A percentile compares a stretch with the other conserved stretches of the same genome.
phyloP scores from a whole-genome alignment of 2,888 invertebrate genomes.

The Tuta absoluta region DNA sequence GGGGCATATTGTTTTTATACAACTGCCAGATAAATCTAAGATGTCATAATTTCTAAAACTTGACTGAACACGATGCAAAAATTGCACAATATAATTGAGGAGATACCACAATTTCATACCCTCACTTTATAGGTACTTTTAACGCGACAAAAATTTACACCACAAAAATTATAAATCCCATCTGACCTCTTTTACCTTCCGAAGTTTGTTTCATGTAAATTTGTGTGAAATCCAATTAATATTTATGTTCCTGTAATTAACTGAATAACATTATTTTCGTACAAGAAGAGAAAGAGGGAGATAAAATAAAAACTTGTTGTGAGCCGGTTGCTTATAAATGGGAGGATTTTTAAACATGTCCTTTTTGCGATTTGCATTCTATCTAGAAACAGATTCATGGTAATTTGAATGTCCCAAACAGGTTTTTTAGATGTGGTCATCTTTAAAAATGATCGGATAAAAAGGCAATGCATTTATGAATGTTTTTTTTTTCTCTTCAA shows the following conservation, averaged over 20 bases:
- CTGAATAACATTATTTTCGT: slow-evolving; percentile 26
- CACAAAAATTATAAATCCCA: background rate
- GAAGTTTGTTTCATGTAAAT: slow-evolving; percentile 15
- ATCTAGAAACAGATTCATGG: slow-evolving; percentile 51
- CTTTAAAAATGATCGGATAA: background rate
- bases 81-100: too few relatives aligned
- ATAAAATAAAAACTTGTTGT: background rate
- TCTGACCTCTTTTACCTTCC: slow-evolving; percentile 11
- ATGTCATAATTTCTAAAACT: too few relatives aligned
- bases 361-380: slow-evolving; percentile 54
- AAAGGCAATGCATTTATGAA: too few relatives aligned
- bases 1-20: too few relatives aligned
- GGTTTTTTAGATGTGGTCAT: background rate
- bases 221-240: slow-evolving; percentile 36
- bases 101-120: too few relatives aligned
- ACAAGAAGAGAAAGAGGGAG: background rate
- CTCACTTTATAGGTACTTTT: background rate
- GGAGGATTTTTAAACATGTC: slow-evolving; percentile 38
- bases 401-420: slow-evolving; percentile 37
- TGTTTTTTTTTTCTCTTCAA: too few relatives aligned
- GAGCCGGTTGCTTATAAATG: slow-evolving; percentile 38
- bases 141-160: background rate
- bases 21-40: too few relatives aligned
- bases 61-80: too few relatives aligned
- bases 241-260: slow-evolving; percentile 23